Conservation (phyloP, 1,140 invertebrate genomes). For the Melanaphis sacchari region DNA sequence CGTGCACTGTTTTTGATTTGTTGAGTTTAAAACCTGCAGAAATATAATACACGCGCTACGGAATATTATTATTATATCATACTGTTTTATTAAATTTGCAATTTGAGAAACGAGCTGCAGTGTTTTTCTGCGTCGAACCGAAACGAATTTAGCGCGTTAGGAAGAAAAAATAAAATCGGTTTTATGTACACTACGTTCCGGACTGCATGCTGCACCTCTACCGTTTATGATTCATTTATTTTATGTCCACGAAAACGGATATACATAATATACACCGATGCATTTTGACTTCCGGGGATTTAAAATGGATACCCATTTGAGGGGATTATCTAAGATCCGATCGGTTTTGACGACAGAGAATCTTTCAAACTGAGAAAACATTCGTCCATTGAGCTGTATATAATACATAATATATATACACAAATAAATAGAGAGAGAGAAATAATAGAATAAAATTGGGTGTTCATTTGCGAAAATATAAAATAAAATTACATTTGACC, state of each 20-base stretch:
- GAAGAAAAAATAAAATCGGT: neutral
- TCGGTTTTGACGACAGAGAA: slow-evolving; percentile 2
- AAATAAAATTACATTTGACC: neutral
- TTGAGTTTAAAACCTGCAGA: neutral
- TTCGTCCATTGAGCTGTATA: neutral
- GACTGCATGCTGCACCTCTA: neutral
- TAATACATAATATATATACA: neutral
- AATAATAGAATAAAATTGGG: neutral
- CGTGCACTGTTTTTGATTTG: neutral
- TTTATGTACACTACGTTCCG: neutral
- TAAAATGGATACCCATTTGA: neutral
- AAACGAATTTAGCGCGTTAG: neutral
- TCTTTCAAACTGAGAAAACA: neutral
- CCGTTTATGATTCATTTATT: neutral
- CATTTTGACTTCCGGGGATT: neutral
- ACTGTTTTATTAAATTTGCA: neutral
- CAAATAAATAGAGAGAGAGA: neutral
- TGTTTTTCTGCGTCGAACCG: neutral
- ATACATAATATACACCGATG: neutral
- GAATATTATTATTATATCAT: neutral
- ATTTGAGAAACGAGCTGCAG: neutral
- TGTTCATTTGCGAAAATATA: neutral
- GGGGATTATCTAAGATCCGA: neutral
- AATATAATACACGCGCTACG: neutral
- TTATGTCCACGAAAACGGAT: neutral